Evolutionary conservation across 2,888 invertebrate genomes (phyloP), one percentile per base, ranked within the genome.

Genomic region (Cryptocheilus praepositus): DNA sequence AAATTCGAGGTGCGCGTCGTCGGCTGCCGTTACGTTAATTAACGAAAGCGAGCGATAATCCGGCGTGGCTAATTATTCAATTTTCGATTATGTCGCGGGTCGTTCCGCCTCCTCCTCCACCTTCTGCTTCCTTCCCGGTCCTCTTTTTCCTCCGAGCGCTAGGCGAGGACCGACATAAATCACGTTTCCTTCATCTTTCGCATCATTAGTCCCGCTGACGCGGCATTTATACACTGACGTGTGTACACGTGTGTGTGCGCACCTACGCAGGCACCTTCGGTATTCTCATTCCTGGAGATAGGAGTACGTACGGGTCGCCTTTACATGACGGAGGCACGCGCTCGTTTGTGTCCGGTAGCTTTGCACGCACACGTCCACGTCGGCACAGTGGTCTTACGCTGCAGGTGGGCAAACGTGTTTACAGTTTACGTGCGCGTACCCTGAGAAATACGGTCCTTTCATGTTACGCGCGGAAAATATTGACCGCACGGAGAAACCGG

Each of bases 171-270:
- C 62, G 56, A 68, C 68, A 58, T 64, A 65, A 63, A 70, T 74
- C 72, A 72, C 64, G 68, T 61, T 73, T 68, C 72, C 65, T 70
- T 61, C 62, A 46, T 72, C 67, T 53, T 49, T 74, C 69, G 69
- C 72, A 15, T 74, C 70, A 60, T 76, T 76, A 72, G 67, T 61
- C 57, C 18, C 61, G 67, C 71, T 74, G 74, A 72, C 75, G 69
- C 28, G 64, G 75, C 74, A 64, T 63, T 70, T 57, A 21, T 51
- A 45, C 51, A 21, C 15, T 21, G 54, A 25, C 25, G 25, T 49
- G 18, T 13, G 19, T 49, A 7, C 2, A 16, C 36, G 36, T 1
- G 8, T 36, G 36, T 11, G 36, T 11, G 36, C 36, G 36, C 36
- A 36, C 36, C 36, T 36, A 36, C 36, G 36, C 36, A 11, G 11